phyloP scores from a whole-genome alignment of 2,113 vertebrate species.

The Aspidoscelis tigris region DNA sequence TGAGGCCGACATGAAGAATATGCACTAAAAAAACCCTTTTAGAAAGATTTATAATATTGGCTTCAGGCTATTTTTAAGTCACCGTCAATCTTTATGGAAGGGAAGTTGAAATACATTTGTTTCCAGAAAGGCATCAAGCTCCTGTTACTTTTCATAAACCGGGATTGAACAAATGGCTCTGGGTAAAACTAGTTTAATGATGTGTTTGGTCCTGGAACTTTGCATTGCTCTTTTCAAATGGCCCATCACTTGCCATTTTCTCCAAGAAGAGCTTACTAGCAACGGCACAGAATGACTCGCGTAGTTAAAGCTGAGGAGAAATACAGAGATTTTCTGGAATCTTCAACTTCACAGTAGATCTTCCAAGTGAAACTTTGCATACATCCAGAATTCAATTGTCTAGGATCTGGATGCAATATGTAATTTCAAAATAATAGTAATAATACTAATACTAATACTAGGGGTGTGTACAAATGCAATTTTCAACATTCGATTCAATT shows the following conservation, averaged over 20 bases:
- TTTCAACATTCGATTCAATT: no score
- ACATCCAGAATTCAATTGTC: not conserved
- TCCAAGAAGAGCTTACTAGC: constrained; percentile 61
- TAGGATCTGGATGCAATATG: not conserved
- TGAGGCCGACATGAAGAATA: constrained; percentile 78
- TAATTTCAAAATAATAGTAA: not conserved
- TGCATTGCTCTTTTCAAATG: constrained; percentile 65
- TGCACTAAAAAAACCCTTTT: constrained; percentile 78
- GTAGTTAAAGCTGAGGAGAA: no score
- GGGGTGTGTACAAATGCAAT: no score
- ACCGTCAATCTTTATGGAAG: constrained; percentile 78
- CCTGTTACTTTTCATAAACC: constrained; percentile 77
- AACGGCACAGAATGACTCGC: constrained; percentile 25
- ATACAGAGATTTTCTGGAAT: not conserved
- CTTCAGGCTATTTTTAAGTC: constrained; percentile 82
- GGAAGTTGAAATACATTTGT: constrained; percentile 78
- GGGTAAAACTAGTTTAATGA: constrained; percentile 76
- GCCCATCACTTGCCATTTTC: constrained; percentile 64
- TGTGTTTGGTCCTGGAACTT: constrained; percentile 65
- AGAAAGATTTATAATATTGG: constrained; percentile 85
- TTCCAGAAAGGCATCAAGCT: constrained; percentile 75
- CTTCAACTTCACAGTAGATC: not conserved
- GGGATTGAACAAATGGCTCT: constrained; percentile 77
- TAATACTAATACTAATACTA: no score
- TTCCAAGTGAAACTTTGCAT: not conserved